Evolutionary conservation across 2,113 vertebrate genomes (phyloP).

Genomic region (Arenaria interpres): DNA sequence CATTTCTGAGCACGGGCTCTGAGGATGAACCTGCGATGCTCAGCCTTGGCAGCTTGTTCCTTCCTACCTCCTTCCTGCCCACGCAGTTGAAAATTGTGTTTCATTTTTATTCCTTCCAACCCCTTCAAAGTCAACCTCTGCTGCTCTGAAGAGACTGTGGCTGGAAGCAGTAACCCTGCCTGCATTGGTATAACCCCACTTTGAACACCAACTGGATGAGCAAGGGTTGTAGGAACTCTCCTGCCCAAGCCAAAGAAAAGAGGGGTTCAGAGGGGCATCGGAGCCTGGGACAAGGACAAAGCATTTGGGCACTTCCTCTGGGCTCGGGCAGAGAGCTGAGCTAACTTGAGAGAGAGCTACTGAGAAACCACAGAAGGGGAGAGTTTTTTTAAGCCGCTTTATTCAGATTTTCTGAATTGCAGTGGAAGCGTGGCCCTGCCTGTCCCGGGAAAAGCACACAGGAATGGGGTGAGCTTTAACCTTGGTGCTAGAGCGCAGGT

Average conservation of each 20-base stretch:
- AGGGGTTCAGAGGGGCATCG: background rate
- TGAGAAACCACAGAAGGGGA: background rate
- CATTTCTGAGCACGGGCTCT: background rate
- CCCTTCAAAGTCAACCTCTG: background rate
- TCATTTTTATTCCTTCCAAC: background rate
- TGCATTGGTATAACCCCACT: accelerated
- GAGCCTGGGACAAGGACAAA: background rate
- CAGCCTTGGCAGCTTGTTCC: background rate
- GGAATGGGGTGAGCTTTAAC: background rate
- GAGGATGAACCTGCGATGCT: background rate
- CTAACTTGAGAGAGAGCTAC: background rate
- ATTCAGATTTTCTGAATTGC: background rate
- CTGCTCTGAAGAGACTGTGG: accelerated
- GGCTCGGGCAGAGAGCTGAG: background rate
- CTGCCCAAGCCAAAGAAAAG: background rate
- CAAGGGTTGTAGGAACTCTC: background rate
- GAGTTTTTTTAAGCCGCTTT: background rate
- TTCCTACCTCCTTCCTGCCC: background rate
- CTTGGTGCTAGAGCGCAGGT: accelerated
- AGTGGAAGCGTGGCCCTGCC: background rate
- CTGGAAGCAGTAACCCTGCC: background rate
- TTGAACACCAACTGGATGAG: background rate
- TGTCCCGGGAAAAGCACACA: background rate
- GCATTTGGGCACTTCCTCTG: accelerated
- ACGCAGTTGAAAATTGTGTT: background rate